Evolutionary conservation across 2,797 vertebrate genomes (phyloP).

Genomic region (Cercopithecus hamlyni): DNA sequence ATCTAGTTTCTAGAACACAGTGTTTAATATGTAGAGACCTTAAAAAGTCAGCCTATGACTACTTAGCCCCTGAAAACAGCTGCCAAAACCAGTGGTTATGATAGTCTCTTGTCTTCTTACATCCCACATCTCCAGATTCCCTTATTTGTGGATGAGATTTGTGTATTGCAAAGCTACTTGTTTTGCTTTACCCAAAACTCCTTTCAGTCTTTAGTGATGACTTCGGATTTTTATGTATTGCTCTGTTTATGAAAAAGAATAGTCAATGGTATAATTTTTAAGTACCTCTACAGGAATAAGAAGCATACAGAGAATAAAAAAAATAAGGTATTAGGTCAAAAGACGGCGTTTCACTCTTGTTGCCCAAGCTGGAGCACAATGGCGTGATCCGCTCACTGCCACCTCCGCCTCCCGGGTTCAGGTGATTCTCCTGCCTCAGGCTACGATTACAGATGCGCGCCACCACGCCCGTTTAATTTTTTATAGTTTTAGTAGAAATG

Average conservation of each 20-base stretch:
- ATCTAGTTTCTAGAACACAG: constrained; percentile 12
- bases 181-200: neutral
- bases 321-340: neutral
- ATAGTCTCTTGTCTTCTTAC: neutral
- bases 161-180: constrained; percentile 4
- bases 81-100: neutral
- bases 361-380: no score
- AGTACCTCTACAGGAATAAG: neutral
- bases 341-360: no score
- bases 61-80: neutral
- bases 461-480: no score
- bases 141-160: neutral
- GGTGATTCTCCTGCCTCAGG: no score
- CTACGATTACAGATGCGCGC: no score
- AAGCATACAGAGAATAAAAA: neutral
- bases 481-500: no score
- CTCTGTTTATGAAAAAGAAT: constrained; percentile 26
- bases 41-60: constrained; percentile 17
- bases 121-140: neutral
- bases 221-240: constrained; percentile 5
- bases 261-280: neutral
- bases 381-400: no score
- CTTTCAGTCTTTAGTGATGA: neutral
- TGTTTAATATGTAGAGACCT: constrained; percentile 10
- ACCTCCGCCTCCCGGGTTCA: no score